These are phyloP conservation scores for Caradrina clavipalpis DNA, from an alignment of 2,888 invertebrate genomes.

Conservation along the genomic window DNA sequence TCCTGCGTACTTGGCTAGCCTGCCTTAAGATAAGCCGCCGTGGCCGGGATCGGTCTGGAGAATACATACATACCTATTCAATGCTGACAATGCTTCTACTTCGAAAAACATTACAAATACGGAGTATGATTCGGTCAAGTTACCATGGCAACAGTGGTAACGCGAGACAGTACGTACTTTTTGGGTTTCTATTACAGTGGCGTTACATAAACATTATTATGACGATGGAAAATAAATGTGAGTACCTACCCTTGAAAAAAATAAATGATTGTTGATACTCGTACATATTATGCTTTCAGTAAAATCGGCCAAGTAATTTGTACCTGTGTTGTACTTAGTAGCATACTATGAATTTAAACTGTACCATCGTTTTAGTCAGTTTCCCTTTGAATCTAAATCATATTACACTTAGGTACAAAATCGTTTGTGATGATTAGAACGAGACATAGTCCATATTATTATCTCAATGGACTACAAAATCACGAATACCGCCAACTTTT, in stretches of 20 bases:
- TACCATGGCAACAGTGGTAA: slow-evolving; percentile 22
- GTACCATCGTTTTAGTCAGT: too few species aligned
- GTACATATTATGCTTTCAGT: background rate
- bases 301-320: too few species aligned
- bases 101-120: background rate
- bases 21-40: too few species aligned
- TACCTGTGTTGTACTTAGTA: too few species aligned
- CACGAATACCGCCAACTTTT: too few species aligned
- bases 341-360: too few species aligned
- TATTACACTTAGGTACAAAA: background rate
- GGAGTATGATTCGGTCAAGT: background rate
- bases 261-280: too few species aligned
- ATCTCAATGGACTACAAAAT: background rate
- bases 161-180: background rate
- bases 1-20: too few species aligned
- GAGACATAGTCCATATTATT: background rate
- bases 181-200: background rate
- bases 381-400: background rate
- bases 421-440: background rate
- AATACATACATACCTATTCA: too few species aligned
- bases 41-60: too few species aligned
- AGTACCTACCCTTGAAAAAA: too few species aligned
- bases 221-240: background rate
- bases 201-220: slow-evolving; percentile 8
- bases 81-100: slow-evolving; percentile 2